Evolutionary conservation across 2,113 vertebrate species (phyloP).

Genomic region (Mobula birostris): DNA sequence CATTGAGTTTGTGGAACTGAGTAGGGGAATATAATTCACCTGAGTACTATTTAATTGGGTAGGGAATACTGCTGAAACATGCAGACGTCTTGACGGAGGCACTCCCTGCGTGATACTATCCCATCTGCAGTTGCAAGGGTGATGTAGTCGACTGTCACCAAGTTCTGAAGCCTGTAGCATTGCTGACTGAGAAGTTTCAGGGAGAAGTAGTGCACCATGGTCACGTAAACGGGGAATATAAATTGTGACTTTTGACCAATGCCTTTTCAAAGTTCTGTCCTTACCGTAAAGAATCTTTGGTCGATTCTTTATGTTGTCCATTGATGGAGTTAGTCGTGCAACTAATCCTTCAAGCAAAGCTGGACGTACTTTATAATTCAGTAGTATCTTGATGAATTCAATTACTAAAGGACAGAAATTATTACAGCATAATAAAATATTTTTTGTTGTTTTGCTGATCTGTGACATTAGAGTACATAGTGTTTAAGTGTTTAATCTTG

Average conservation of each 20-base stretch:
- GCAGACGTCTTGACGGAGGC: not conserved
- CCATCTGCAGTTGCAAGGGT: not conserved
- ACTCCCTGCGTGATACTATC: not conserved
- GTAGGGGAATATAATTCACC: not conserved
- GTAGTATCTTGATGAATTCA: conserved; percentile 62
- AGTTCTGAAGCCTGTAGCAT: too few relatives aligned
- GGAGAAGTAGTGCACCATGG: too few relatives aligned
- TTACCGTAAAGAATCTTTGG: conserved; percentile 42
- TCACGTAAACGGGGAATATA: too few relatives aligned
- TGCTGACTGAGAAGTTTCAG: too few relatives aligned
- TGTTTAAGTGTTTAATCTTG: not conserved
- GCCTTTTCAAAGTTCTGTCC: too few relatives aligned
- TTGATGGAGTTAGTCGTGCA: conserved; percentile 53
- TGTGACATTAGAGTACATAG: not conserved
- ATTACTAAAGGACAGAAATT: conserved; percentile 50
- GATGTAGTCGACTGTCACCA: too few relatives aligned
- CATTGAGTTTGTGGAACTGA: not conserved
- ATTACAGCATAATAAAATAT: not conserved
- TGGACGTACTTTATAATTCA: conserved; percentile 49
- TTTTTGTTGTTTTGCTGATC: not conserved
- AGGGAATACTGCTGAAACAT: not conserved
- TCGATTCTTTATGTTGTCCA: conserved; percentile 37
- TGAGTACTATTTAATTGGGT: not conserved
- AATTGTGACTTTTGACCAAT: too few relatives aligned
- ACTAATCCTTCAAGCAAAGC: conserved; percentile 62